Evolutionary conservation across 2,797 vertebrate species (phyloP), one percentile per base, ranked within the genome.

Genomic region (Alosa sapidissima): DNA sequence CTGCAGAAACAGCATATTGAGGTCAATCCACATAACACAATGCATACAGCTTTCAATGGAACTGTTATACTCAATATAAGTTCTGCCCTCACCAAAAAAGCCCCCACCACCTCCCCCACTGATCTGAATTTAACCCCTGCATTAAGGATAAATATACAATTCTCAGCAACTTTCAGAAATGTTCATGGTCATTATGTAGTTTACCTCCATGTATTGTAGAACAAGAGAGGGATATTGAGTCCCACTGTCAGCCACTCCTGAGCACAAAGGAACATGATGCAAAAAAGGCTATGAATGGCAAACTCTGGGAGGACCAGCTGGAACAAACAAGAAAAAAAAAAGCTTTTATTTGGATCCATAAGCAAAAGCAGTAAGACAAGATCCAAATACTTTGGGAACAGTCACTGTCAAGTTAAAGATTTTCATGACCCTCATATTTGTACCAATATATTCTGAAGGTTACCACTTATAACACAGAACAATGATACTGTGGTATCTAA

Each of bases 121-220:
- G 41, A 41, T 41, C 41, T 41, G 2, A 2, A 41, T 41, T 41
- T 41, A 2, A 41, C 41, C 41, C 41, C 41, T 41, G 49, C 49
- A 51, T 51, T 51, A 51, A 51, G 49, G 49, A 51, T 51, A 10
- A 1, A 51, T 28, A 11, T 11, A 51, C 49, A 51, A 51, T 10
- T 51, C 49, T 8, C 49, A 51, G 11, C 49, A 51, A 11, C 49
- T 51, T 51, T 51, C 49, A 51, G 49, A 51, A 10, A 55, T 55
- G 45, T 14, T 45, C 68, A 11, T n/a, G 87, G 84, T 45, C 84
- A 68, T 45, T 8, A n/a, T 41, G 5, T 75, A 88, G 89, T 95
- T 96, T 94, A 99, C 98, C 98, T 97, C 98, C 98, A 99, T 11
- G 98, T 97, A 93, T 99, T 98, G 93, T 99, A 99, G 95, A 99